Base-by-base conservation (phyloP, 2,888 invertebrate genomes). In the Lochmaea capreae region DNA sequence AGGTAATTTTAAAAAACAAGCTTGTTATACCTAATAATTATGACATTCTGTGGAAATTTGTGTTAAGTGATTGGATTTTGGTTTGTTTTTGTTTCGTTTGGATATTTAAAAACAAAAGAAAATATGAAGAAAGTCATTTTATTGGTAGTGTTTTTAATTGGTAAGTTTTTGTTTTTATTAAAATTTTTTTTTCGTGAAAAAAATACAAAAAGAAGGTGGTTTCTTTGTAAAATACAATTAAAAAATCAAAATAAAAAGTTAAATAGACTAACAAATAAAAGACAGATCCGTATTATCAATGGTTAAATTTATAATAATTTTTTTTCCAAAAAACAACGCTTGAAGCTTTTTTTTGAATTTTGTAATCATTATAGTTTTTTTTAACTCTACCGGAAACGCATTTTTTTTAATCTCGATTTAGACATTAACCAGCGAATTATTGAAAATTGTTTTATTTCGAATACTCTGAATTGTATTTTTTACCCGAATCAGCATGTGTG, bases 381-480 rank as follows among this genome's bases (percentile, higher is more conserved):
- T 57, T 18, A 57, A 57, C 18, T 57, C 16, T 57, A 57, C 33
- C 33, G 8, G 33, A 33, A 33, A 33, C 33, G 1, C 6, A 8
- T 33, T 33, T 33, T 3, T 33, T 33, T 6, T 33, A 14, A 57
- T 18, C n/a, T 3, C 11, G 57, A 14, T 46, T 46, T 12, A 0
- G 1, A 18, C 3, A 18, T 57, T 57, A 57, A n/a, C 10, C 43
- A 46, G 22, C 43, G 43, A 46, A 22, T 12, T 18, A 12, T 46
- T 18, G n/a, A 42, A 65, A 65, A 33, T 52, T 65, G n/a, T 16
- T 57, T 42, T 39, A 67, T 16, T 18, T 12, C 26, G 54, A 11
- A 4, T 22, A 42, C 9, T 5, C 42, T 42, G 11, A 12, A 18
- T 58, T 67, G 58, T 42, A 67, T 67, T 67, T 63, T 63, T 63